Percentiles rank a stretch among this genome's conserved stretches.
Evolutionary conservation across 2,888 invertebrate species (phyloP).

Genomic region (Tetragnatha montana): DNA sequence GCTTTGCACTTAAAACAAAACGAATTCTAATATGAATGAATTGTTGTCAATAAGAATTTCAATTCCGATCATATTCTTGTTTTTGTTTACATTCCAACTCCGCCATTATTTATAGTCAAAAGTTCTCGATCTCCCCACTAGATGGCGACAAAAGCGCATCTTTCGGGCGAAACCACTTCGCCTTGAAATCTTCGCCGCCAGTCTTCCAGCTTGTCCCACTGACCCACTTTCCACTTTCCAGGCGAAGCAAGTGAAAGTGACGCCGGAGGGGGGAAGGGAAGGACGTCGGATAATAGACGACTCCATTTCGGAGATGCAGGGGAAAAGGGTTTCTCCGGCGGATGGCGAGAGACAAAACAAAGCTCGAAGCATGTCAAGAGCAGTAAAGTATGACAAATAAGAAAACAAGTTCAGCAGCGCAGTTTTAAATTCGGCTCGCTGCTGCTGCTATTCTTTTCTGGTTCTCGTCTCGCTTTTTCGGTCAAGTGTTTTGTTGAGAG

Average conservation of each 20-base stretch:
- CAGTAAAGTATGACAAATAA: slow-evolving; percentile 30
- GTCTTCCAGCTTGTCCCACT: neutral
- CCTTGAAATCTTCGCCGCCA: slow-evolving; percentile 39
- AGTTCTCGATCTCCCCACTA: neutral
- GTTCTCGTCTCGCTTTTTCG: neutral
- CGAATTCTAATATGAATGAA: too few species aligned
- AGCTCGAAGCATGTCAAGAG: slow-evolving; percentile 46
- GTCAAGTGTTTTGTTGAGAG: neutral
- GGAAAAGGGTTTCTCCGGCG: slow-evolving; percentile 18
- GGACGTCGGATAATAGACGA: slow-evolving; percentile 56
- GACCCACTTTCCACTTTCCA: slow-evolving; percentile 69
- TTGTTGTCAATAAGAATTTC: too few species aligned
- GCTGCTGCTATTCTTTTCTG: neutral
- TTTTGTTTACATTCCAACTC: neutral
- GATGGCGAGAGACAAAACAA: slow-evolving; percentile 6
- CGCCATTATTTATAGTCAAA: neutral
- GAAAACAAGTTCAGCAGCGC: slow-evolving; percentile 36
- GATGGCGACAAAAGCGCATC: slow-evolving; percentile 36
- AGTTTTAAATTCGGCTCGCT: slow-evolving; percentile 22
- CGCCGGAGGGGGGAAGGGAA: slow-evolving; percentile 41
- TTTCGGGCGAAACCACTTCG: neutral
- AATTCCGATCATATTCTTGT: too few species aligned
- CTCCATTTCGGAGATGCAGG: slow-evolving; percentile 40
- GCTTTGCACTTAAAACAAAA: too few species aligned
- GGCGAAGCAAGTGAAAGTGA: slow-evolving; percentile 64